Conservation (phyloP, 2,113 vertebrate genomes). For the Polypterus bichir region DNA sequence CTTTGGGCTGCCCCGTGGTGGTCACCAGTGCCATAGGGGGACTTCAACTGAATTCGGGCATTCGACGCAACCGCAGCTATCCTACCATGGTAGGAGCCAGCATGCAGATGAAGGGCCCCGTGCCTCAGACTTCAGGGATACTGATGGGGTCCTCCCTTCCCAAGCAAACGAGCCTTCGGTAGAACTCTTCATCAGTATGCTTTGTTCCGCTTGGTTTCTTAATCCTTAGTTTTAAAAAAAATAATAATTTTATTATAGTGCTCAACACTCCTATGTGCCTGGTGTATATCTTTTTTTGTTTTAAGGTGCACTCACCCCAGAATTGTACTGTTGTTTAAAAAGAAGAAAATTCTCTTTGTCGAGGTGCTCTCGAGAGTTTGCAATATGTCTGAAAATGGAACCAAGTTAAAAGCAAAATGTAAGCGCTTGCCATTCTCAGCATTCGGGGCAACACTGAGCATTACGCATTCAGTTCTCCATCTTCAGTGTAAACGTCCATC, state of each 20-base stretch:
- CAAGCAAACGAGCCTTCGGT: constrained; percentile 57
- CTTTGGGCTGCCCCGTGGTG: constrained; percentile 40
- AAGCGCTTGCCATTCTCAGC: no score
- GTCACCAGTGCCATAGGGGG: constrained; percentile 55
- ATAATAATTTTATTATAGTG: constrained; percentile 27
- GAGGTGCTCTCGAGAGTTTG: no score
- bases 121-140: constrained; percentile 62
- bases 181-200: constrained; percentile 21
- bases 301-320: constrained; percentile 39
- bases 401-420: no score
- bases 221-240: constrained; percentile 4
- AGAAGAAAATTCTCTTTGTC: no score
- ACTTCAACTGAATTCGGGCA: constrained; percentile 66
- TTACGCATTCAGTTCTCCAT: no score
- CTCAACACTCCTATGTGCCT: constrained; percentile 63
- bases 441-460: no score
- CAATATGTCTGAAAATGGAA: no score
- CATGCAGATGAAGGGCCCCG: constrained; percentile 88
- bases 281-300: constrained; percentile 9
- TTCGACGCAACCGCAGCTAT: constrained; percentile 86
- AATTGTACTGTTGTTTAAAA: no score
- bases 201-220: constrained; percentile 2
- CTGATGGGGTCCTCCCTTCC: constrained; percentile 61
- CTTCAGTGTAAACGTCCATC: no score
- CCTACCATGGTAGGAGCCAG: constrained; percentile 92